Evolutionary conservation across 1,140 invertebrate species (phyloP).

Genomic region (Heliconius eleuchia): DNA sequence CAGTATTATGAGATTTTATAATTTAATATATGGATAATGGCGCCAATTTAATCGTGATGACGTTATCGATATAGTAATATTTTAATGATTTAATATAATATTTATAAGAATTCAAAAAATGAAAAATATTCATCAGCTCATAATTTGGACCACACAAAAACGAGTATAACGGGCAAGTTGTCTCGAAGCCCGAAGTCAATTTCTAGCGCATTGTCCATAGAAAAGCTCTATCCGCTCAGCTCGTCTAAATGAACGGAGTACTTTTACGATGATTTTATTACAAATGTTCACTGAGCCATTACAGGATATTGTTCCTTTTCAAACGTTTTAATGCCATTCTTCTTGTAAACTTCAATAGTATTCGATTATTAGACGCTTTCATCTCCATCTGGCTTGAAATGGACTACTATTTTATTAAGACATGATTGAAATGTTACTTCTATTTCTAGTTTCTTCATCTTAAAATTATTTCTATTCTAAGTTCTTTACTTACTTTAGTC

Average conservation of each 20-base stretch:
- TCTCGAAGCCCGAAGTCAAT: constrained; percentile 71
- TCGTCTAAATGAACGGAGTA: constrained; percentile 34
- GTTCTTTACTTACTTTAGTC: too few species aligned
- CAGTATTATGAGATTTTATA: too few species aligned
- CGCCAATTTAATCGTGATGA: not conserved
- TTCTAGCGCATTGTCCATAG: constrained; percentile 59
- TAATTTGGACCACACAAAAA: constrained; percentile 24
- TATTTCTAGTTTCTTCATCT: not conserved
- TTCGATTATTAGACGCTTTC: constrained; percentile 18
- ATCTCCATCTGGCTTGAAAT: not conserved
- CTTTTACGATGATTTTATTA: constrained; percentile 41
- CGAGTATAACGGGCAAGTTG: constrained; percentile 60
- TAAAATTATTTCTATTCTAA: not conserved
- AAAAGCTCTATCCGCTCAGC: constrained; percentile 38
- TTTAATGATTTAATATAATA: not conserved
- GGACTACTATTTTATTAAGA: constrained; percentile 4
- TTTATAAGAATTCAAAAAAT: not conserved
- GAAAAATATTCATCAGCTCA: not conserved
- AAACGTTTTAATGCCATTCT: constrained; percentile 26
- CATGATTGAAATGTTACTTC: not conserved
- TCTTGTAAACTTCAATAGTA: constrained; percentile 18
- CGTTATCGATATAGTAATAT: not conserved
- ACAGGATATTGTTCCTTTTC: constrained; percentile 48
- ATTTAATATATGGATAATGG: too few species aligned
- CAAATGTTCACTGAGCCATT: constrained; percentile 80